phyloP scores from a whole-genome alignment of 2,888 invertebrate genomes.

The Apodemia zela region DNA sequence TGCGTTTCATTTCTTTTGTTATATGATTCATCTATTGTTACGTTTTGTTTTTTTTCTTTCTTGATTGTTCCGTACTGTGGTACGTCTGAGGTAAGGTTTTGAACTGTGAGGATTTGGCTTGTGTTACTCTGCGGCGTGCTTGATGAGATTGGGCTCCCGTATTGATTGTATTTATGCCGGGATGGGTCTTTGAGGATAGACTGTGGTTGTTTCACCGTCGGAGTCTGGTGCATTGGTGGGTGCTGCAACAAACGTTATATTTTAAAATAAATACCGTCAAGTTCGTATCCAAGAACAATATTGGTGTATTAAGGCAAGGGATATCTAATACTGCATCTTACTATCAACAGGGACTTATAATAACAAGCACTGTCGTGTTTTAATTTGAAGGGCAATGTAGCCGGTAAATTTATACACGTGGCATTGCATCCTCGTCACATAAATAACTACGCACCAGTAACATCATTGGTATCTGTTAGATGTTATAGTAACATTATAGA shows the following conservation, averaged over 20 bases:
- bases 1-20: constrained; percentile 69
- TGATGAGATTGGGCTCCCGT: constrained; percentile 67
- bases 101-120: constrained; percentile 81
- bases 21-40: constrained; percentile 70
- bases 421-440: too few relatives aligned
- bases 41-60: constrained; percentile 76
- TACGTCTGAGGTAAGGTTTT: constrained; percentile 73
- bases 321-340: too few relatives aligned
- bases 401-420: too few relatives aligned
- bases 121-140: constrained; percentile 68
- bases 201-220: constrained; percentile 78
- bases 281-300: too few relatives aligned
- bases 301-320: too few relatives aligned
- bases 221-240: constrained; percentile 54
- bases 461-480: too few relatives aligned
- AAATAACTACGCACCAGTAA: too few relatives aligned
- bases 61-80: constrained; percentile 77
- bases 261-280: too few relatives aligned
- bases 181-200: constrained; percentile 83
- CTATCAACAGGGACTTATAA: too few relatives aligned
- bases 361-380: too few relatives aligned
- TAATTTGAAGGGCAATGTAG: too few relatives aligned
- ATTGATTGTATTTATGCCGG: constrained; percentile 79
- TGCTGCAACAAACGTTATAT: constrained; percentile 55
- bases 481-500: too few relatives aligned